Base-by-base conservation (phyloP, 2,113 vertebrate species). In the Raja brachyura region DNA sequence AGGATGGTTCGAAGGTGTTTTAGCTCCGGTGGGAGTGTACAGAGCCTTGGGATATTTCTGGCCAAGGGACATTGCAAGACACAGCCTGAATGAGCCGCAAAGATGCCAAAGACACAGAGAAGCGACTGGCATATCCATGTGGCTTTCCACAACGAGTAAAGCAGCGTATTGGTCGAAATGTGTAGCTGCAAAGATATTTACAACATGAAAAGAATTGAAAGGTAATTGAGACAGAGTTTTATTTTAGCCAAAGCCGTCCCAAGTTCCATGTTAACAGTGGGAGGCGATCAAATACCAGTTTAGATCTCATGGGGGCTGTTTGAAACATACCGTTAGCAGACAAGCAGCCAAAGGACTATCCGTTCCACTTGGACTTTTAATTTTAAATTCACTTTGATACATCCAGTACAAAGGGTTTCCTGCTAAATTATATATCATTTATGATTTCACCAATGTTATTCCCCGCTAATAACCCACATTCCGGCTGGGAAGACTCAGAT, bases 371-470 rank as follows among this genome's bases (percentile, higher is more conserved):
- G 28, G 39, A 54, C 56, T 86, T 86, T 86, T 63, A 86, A 63
- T 86, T 86, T 86, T n/a, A 86, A 61, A 86, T 63, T 63, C 56
- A 63, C 83, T 86, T 86, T 86, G 83, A 86, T 86, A 86, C 28
- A n/a, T 31, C 25, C 11, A 86, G 56, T 86, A 86, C 83, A 86
- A 86, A 86, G 83, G 83, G 63, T 86, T 86, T 86, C 83, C 83
- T 63, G 14, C 59, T 31, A 86, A 86, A 86, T 86, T 86, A 86
- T n/a, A 63, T 86, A n/a, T 86, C 83, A 63, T 59, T 86, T 31
- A 28, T 86, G 28, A n/a, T 63, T 86, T 86, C 54, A 83, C 79
- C 13, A 63, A 86, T 61, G 59, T 86, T 86, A n/a, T 63, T 59
- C 59, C 56, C 28, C 83, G 16, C n/a, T 86, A 86, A 61, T 86